Conservation (phyloP, 2,797 vertebrate genomes). For the Lithobates sylvaticus region DNA sequence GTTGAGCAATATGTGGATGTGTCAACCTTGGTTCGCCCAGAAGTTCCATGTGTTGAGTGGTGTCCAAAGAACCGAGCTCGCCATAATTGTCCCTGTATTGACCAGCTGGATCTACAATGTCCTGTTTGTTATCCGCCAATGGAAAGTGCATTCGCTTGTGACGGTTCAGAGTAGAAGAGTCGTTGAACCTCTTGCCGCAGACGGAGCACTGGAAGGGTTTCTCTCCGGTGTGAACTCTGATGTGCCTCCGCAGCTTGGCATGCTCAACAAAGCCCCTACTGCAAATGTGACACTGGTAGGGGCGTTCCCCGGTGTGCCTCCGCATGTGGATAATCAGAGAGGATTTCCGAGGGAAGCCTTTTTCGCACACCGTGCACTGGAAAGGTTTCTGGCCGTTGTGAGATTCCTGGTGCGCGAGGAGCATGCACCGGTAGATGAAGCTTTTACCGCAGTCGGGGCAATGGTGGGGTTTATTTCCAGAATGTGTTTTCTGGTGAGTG, state of each 20-base stretch:
- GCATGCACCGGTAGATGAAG: slow-evolving; percentile 60
- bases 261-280: slow-evolving; percentile 69
- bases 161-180: background rate
- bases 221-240: slow-evolving; percentile 70
- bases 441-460: background rate
- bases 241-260: slow-evolving; percentile 70
- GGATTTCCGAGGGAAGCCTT: slow-evolving; percentile 62
- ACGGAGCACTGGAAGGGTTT: slow-evolving; percentile 69
- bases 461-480: background rate
- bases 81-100: background rate
- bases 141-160: slow-evolving; percentile 2
- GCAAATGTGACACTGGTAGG: slow-evolving; percentile 68
- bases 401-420: slow-evolving; percentile 65
- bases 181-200: slow-evolving; percentile 67
- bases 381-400: slow-evolving; percentile 61
- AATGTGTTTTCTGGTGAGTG: background rate
- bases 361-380: slow-evolving; percentile 65
- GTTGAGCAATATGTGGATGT: too few species aligned
- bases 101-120: background rate
- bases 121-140: background rate
- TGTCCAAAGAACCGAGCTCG: too few species aligned
- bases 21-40: too few species aligned
- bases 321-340: slow-evolving; percentile 63
- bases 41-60: too few species aligned
- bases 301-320: slow-evolving; percentile 55